These are phyloP conservation scores for Thera obeliscata DNA, from an alignment of 2,888 invertebrate species.

Conservation along the genomic window DNA sequence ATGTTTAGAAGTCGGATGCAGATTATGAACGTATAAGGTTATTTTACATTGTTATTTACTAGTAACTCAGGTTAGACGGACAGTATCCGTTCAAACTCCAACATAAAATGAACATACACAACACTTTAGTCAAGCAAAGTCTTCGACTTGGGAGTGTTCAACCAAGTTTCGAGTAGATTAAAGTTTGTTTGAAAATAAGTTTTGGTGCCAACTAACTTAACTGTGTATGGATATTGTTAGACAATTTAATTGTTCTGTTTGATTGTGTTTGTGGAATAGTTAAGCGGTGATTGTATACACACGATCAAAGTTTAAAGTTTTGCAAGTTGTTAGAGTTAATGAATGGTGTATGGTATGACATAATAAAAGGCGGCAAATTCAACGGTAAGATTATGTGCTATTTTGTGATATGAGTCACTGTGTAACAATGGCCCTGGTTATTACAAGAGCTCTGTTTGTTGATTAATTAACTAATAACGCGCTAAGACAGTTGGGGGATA, in stretches of 20 bases:
- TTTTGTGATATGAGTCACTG: constrained; percentile 55
- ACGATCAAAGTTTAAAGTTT: not conserved
- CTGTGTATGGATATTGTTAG: not conserved
- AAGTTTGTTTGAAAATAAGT: constrained; percentile 18
- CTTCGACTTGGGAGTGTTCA: constrained; percentile 10
- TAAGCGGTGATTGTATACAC: not conserved
- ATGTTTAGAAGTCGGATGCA: constrained; percentile 58
- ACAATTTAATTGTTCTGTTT: not conserved
- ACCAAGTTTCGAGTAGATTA: constrained; percentile 17
- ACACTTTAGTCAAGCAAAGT: constrained; percentile 9
- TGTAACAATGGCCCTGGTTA: constrained; percentile 46
- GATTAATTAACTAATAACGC: constrained; percentile 8
- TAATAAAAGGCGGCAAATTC: constrained; percentile 60
- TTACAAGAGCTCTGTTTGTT: constrained; percentile 13
- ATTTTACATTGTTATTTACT: constrained; percentile 57
- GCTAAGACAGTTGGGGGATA: not conserved
- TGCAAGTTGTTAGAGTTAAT: not conserved
- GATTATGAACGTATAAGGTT: constrained; percentile 64
- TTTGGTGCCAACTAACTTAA: constrained; percentile 26
- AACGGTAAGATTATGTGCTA: constrained; percentile 49
- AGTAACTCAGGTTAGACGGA: constrained; percentile 40
- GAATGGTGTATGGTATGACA: constrained; percentile 30
- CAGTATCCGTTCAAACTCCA: constrained; percentile 41
- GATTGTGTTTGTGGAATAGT: not conserved
- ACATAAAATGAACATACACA: constrained; percentile 16